A percentile compares a stretch with the other conserved stretches of the same genome.
Conservation (phyloP, 35 echinoderm and acorn worm species). For the Stichopus chloronotus region DNA sequence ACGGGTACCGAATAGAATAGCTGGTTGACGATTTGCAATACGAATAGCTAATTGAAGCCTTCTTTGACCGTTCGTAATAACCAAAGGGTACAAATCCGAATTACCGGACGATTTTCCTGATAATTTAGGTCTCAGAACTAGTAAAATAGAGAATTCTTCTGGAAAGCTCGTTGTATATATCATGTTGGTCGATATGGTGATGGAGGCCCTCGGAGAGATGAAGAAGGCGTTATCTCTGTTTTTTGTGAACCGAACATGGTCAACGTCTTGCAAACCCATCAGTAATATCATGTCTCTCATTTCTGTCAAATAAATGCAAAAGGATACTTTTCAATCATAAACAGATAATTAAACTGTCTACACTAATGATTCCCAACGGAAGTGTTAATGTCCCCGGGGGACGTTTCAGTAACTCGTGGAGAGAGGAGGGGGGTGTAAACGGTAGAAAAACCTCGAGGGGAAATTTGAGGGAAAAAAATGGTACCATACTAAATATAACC, state of each 20-base stretch:
- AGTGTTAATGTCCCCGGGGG: too few species aligned
- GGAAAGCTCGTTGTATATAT: conserved; percentile 66
- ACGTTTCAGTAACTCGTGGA: too few species aligned
- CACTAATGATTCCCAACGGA: too few species aligned
- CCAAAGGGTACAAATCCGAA: conserved; percentile 53
- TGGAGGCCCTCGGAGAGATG: neutral
- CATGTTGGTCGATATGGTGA: neutral
- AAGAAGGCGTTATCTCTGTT: neutral
- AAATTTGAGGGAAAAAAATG: too few species aligned
- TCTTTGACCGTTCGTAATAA: conserved; percentile 50
- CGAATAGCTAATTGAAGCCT: conserved; percentile 60
- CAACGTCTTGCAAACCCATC: neutral
- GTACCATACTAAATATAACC: too few species aligned
- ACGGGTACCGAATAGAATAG: conserved; percentile 47
- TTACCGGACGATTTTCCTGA: conserved; percentile 20
- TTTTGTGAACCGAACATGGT: neutral
- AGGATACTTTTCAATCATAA: neutral
- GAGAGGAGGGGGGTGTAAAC: too few species aligned
- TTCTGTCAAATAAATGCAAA: conserved; percentile 6
- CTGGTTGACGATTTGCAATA: conserved; percentile 40
- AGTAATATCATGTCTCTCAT: neutral
- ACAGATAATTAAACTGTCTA: neutral
- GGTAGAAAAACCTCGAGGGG: too few species aligned
- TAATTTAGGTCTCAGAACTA: conserved; percentile 55
- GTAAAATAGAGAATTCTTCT: conserved; percentile 71